Conservation (phyloP, 2,113 vertebrate species). For the Turnix velox region DNA sequence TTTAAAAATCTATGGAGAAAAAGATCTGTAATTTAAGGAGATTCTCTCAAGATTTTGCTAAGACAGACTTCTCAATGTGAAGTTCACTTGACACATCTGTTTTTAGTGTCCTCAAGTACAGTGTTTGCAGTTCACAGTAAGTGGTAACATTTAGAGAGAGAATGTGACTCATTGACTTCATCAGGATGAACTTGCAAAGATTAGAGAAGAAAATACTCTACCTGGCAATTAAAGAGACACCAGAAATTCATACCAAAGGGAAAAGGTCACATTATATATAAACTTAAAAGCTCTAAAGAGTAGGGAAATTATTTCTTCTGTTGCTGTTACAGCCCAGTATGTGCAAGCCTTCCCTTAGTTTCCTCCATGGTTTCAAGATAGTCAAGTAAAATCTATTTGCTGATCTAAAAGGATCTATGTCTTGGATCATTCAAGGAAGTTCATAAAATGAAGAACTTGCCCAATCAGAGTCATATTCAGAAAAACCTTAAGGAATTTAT, state of each 20-base stretch:
- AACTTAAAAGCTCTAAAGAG: neutral
- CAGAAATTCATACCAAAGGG: neutral
- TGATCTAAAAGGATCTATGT: neutral
- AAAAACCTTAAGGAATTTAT: neutral
- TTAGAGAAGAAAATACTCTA: neutral
- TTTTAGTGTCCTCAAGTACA: neutral
- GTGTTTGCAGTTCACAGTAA: neutral
- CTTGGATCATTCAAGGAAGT: neutral
- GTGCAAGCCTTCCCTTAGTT: neutral
- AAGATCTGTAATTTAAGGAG: neutral
- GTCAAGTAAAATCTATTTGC: neutral
- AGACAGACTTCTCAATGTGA: neutral
- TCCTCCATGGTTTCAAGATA: neutral
- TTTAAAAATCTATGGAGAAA: neutral
- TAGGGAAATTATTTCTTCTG: neutral
- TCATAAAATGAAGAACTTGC: neutral
- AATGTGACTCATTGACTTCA: neutral
- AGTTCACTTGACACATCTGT: neutral
- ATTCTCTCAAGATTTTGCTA: neutral
- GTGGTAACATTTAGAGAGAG: neutral
- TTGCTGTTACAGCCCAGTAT: neutral
- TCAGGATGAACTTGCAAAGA: neutral
- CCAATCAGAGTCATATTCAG: neutral
- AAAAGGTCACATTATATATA: neutral
- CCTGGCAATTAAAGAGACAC: neutral